phyloP scores from a whole-genome alignment of 2,797 vertebrate species.

The Borostomias antarcticus region DNA sequence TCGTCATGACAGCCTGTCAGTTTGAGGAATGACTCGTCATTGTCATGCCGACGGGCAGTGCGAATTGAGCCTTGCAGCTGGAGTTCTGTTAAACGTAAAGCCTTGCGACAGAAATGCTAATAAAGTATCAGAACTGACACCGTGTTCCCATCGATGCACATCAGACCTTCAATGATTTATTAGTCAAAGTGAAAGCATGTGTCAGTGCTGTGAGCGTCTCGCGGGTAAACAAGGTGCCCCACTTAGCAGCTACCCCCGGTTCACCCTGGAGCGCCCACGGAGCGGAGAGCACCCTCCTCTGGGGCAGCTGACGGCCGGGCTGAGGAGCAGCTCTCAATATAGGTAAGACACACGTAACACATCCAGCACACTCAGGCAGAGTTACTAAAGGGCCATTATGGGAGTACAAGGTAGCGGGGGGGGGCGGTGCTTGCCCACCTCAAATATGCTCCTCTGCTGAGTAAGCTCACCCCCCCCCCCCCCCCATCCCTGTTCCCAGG shows the following conservation, averaged over 20 bases:
- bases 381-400: conserved; percentile 60
- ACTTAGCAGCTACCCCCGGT: conserved; percentile 43
- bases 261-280: conserved; percentile 19
- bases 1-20: conserved; percentile 58
- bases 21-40: conserved; percentile 66
- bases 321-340: conserved; percentile 54
- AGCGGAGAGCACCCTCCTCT: conserved; percentile 34
- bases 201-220: conserved; percentile 58
- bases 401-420: conserved; percentile 39
- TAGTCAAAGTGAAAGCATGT: conserved; percentile 66
- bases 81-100: conserved; percentile 78
- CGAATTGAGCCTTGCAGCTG: conserved; percentile 72
- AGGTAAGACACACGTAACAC: conserved; percentile 55
- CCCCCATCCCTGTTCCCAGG: conserved; percentile 52
- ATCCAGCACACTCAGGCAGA: conserved; percentile 57
- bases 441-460: conserved; percentile 66
- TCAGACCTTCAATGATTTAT: conserved; percentile 70
- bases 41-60: conserved; percentile 64
- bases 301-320: conserved; percentile 31
- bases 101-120: conserved; percentile 73
- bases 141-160: conserved; percentile 60
- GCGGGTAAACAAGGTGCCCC: conserved; percentile 69
- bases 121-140: conserved; percentile 76
- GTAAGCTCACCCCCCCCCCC: conserved; percentile 54
- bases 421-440: conserved; percentile 37